Base-by-base conservation (phyloP, 2,888 invertebrate genomes). In the Cosmorhoe ocellata region DNA sequence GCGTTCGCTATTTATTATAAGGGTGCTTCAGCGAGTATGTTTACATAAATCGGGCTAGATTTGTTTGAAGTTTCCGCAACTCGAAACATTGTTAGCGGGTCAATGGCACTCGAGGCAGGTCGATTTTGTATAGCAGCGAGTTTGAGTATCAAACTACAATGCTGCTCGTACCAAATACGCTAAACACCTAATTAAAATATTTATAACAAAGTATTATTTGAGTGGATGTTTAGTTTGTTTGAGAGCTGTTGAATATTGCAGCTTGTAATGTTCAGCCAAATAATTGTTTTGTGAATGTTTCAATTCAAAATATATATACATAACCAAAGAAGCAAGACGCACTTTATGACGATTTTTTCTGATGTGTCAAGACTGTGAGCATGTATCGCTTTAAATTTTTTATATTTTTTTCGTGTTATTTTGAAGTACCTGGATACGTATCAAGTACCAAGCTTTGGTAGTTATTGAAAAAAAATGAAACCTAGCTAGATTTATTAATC, bases 121-220 rank as follows among this genome's bases (percentile, higher is more conserved):
- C 56, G 56, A 61, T 59, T n/a, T 51, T 59, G 50, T 56, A 62
- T 58, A 59, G 51, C 53, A 59, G 54, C 39, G 48, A 59, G 53
- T 59, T 61, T 47, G 42, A 22, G 34, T 42, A 56, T 48, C 53
- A 44, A 54, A 52, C 48, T 54, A 40, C 28, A 47, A n/a, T n/a
- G n/a, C n/a, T n/a, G n/a, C n/a, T n/a, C 27, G 24, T 18, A n/a
- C n/a, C n/a, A n/a, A 3, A 18, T 18, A 3, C 18, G 18, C 18
- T 18, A 18, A 18, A 18, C 4, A 4, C 18, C 18, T 18, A 18
- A 18, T 18, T 18, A 18, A 18, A n/a, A n/a, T n/a, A n/a, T n/a
- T n/a, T n/a, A n/a, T n/a, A n/a, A 4, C 18, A 18, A 18, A 18
- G 4, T 18, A 18, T 18, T 18, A n/a, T 51, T 46, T n/a, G 31